Conservation (phyloP, 2,888 invertebrate species). For the Oasisia sp. region DNA sequence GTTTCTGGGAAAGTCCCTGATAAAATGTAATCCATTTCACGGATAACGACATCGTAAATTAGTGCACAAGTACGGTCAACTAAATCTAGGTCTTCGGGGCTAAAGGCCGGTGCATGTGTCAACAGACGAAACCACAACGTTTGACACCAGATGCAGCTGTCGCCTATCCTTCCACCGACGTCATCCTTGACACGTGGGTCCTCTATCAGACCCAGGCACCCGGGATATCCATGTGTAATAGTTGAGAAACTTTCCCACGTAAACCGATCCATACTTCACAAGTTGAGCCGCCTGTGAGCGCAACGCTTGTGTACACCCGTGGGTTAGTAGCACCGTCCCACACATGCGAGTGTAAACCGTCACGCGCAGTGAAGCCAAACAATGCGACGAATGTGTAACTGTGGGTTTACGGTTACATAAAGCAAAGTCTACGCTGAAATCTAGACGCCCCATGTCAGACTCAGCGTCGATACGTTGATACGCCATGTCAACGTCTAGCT, state of each 20-base stretch:
- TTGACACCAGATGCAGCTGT: neutral
- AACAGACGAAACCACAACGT: neutral
- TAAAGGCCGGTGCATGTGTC: neutral
- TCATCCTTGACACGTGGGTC: neutral
- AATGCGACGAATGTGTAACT: neutral
- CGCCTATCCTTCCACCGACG: neutral
- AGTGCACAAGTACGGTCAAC: neutral
- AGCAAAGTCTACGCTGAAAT: neutral
- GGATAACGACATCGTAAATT: neutral
- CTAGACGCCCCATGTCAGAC: neutral
- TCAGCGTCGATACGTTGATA: neutral
- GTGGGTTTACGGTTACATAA: neutral
- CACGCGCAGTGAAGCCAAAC: neutral
- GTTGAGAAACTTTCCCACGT: neutral
- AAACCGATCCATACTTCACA: neutral
- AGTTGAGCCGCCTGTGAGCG: neutral
- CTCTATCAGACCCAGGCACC: neutral
- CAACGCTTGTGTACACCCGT: neutral
- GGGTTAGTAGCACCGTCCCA: neutral
- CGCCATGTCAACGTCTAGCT: neutral
- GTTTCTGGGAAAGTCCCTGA: no score
- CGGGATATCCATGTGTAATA: neutral
- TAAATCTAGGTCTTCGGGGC: neutral
- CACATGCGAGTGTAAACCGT: neutral
- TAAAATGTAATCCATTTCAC: neutral